Percentiles rank a stretch among this genome's conserved stretches.
These are phyloP conservation scores for Brachypterus glaber DNA, from an alignment of 2,888 invertebrate genomes.

Conservation along the genomic window DNA sequence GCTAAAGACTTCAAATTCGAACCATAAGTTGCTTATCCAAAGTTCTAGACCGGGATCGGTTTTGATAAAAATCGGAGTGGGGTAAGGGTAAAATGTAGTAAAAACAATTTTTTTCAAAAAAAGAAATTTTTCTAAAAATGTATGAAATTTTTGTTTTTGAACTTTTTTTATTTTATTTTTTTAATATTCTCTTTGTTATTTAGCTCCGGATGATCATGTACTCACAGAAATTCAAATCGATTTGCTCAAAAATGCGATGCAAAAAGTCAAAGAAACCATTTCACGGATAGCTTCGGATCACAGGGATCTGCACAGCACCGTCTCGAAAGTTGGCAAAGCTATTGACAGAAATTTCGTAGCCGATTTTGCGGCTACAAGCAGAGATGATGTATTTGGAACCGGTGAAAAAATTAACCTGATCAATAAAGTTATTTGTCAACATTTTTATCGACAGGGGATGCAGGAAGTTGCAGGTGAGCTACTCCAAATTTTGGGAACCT, in stretches of 20 bases:
- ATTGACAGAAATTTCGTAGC: conserved; percentile 91
- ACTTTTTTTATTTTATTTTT: background rate
- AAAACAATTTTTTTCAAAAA: no score
- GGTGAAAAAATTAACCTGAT: conserved; percentile 58
- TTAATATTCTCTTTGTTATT: conserved; percentile 26
- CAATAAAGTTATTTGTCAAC: conserved; percentile 89
- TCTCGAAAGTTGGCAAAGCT: conserved; percentile 92
- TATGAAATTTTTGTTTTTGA: no score
- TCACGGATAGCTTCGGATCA: conserved; percentile 79
- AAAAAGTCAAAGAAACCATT: conserved; percentile 72
- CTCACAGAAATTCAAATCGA: conserved; percentile 62
- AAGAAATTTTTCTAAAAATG: no score
- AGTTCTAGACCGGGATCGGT: no score
- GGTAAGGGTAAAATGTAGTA: no score
- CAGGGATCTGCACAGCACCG: conserved; percentile 66
- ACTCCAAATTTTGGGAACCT: no score
- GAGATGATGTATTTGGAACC: conserved; percentile 66
- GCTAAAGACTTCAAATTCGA: no score
- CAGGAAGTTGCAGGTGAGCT: conserved; percentile 87
- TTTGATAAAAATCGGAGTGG: no score
- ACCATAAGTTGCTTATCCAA: no score
- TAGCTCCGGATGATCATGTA: conserved; percentile 58
- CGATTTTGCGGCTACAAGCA: conserved; percentile 81
- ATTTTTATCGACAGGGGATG: conserved; percentile 90
- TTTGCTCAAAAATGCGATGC: conserved; percentile 63